These are phyloP conservation scores for Octodonta nipae DNA, from an alignment of 2,888 invertebrate genomes.

Conservation along the genomic window DNA sequence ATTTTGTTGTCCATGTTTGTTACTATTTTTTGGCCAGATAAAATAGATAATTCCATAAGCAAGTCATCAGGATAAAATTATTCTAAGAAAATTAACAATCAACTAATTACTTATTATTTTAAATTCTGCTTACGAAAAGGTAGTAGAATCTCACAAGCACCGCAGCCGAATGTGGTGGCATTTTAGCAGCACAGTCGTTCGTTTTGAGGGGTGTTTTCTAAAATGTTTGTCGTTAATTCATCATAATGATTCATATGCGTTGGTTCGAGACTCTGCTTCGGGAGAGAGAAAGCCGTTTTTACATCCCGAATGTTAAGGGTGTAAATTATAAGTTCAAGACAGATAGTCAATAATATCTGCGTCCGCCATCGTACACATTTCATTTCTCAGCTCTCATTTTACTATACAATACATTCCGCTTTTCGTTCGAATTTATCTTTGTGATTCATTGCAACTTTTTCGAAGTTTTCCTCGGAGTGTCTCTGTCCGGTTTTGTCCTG, in stretches of 20 bases:
- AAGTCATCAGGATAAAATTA: too few species aligned
- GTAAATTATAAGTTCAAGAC: slow-evolving; percentile 39
- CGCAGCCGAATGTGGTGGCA: too few species aligned
- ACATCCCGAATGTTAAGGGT: slow-evolving; percentile 37
- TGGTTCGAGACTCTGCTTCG: too few species aligned
- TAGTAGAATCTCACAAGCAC: too few species aligned
- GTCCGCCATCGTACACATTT: slow-evolving; percentile 19
- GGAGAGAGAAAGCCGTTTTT: slow-evolving; percentile 37
- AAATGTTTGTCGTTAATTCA: slow-evolving; percentile 40
- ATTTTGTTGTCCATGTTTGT: too few species aligned
- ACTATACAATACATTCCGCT: slow-evolving; percentile 11
- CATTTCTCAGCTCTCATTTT: slow-evolving; percentile 14
- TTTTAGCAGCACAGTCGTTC: slow-evolving; percentile 14
- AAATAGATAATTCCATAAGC: too few species aligned
- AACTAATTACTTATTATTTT: too few species aligned
- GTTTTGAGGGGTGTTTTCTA: slow-evolving; percentile 35
- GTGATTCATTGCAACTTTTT: too few species aligned
- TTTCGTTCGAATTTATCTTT: too few species aligned
- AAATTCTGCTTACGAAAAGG: too few species aligned
- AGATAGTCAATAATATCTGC: slow-evolving; percentile 36
- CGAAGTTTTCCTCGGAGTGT: neutral
- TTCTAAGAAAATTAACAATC: too few species aligned
- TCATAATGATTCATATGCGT: slow-evolving; percentile 40
- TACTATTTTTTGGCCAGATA: too few species aligned
- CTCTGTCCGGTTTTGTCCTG: neutral